A percentile compares a stretch with the other conserved stretches of the same genome.
These are phyloP conservation scores for Adelognathus sp. DNA, from an alignment of 2,888 invertebrate species.

Conservation along the genomic window DNA sequence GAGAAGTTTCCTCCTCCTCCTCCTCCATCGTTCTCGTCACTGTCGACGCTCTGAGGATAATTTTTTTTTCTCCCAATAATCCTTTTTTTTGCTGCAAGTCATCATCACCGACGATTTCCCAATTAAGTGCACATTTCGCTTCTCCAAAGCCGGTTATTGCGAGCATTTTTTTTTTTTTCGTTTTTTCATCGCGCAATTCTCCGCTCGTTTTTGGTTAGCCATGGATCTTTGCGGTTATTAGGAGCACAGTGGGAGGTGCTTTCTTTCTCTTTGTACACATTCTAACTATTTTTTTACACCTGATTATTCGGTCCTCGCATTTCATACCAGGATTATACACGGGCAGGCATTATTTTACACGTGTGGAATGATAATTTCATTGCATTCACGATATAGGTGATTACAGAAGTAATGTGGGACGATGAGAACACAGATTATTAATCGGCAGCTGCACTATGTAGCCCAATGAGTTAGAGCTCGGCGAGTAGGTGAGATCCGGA, in stretches of 20 bases:
- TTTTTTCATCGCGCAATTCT: too few species aligned
- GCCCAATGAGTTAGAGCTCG: constrained; percentile 46
- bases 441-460: constrained; percentile 29
- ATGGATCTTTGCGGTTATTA: constrained; percentile 50
- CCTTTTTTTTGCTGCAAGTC: too few species aligned
- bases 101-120: constrained; percentile 29
- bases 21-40: constrained; percentile 48
- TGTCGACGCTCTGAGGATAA: constrained; percentile 55
- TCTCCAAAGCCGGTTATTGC: constrained; percentile 53
- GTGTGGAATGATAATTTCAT: background rate
- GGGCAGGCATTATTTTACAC: background rate
- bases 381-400: constrained; percentile 14
- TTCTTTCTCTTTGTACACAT: constrained; percentile 7
- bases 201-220: constrained; percentile 42
- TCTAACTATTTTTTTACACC: background rate
- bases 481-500: too few species aligned
- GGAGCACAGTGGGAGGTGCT: constrained; percentile 1
- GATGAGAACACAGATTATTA: constrained; percentile 33
- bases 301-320: constrained; percentile 22
- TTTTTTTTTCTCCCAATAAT: constrained; percentile 34
- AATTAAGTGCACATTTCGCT: constrained; percentile 44
- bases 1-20: constrained; percentile 26
- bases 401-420: constrained; percentile 27
- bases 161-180: too few species aligned
- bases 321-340: constrained; percentile 28